Evolutionary conservation across 2,113 vertebrate genomes (phyloP), one percentile per base, ranked within the genome.

Genomic region (Tamias sibiricus): DNA sequence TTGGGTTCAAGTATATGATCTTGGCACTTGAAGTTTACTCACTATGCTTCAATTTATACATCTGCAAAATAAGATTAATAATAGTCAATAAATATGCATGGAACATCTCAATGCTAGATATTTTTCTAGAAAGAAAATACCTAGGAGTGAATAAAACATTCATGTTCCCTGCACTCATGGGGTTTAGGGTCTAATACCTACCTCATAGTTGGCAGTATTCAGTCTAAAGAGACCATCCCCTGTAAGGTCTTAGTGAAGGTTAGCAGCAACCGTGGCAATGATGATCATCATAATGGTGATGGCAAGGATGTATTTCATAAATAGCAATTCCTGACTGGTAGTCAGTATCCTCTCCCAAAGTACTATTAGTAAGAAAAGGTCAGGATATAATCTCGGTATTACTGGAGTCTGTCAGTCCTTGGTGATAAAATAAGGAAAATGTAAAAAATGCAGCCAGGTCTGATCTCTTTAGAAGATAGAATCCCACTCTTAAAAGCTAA

Each of bases 71-170:
- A 54, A 74, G 28, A 59, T 84, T 82, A 83, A 20, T 14, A 66
- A 64, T 72, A n/a, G 35, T 85, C 68, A 88, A 37, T 91, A 40
- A 75, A 62, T 74, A 52, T 74, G 16, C 20, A 44, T 28, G 28
- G 40, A 26, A 0, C 74, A 2, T 54, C 9, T 90, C 37, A 44
- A 4, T 54, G 12, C 24, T 26, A 47, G 17, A 6, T 8, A 44
- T 4, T 83, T 95, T 87, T 76, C 52, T 88, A 96, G 85, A 86
- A 66, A 44, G 7, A 64, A n/a, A 81, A 32, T 90, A 30, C 14
- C 24, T 52, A 44, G 20, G 7, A 17, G 37, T 90, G 49, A 80
- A 57, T 76, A 66, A 81, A 66, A 26, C 8, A 37, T 40, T 19
- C 8, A n/a, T 42, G 11, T 32, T 85, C 24, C 49, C 17, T 85